These are phyloP conservation scores for Caenorhabditis sinica DNA, from an alignment of 2,888 invertebrate genomes.

Conservation along the genomic window DNA sequence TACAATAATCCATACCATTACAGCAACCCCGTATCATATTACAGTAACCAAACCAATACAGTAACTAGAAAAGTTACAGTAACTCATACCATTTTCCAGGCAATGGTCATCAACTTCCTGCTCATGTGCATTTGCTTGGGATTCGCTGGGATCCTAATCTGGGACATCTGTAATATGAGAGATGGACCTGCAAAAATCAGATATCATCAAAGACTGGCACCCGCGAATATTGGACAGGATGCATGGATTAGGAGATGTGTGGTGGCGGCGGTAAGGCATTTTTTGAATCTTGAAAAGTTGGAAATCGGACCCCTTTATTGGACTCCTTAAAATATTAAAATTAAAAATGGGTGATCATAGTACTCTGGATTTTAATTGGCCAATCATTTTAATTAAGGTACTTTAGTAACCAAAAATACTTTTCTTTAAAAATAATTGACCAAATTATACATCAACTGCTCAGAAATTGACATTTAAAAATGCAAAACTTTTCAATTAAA, in stretches of 20 bases:
- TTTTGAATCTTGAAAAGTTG: neutral
- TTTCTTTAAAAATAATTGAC: too few species aligned
- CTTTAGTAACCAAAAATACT: too few species aligned
- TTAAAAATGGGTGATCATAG: too few species aligned
- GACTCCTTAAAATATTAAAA: too few species aligned
- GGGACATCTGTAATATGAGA: constrained; percentile 62
- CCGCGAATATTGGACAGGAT: constrained; percentile 63
- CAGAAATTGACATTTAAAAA: too few species aligned
- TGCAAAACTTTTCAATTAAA: neutral
- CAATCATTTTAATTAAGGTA: too few species aligned
- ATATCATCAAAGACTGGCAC: constrained; percentile 56
- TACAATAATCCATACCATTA: too few species aligned
- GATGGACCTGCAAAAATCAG: constrained; percentile 21
- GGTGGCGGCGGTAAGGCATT: constrained; percentile 64
- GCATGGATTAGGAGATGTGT: constrained; percentile 69
- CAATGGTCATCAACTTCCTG: constrained; percentile 23
- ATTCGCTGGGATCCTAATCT: constrained; percentile 35
- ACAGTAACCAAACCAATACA: too few species aligned
- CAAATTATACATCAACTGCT: too few species aligned
- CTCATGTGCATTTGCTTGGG: constrained; percentile 13
- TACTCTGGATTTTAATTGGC: too few species aligned
- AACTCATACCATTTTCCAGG: constrained; percentile 39
- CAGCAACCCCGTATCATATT: too few species aligned
- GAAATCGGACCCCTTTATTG: neutral
- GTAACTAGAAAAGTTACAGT: too few species aligned